Base-by-base conservation (phyloP, 2,888 invertebrate species). In the Heliconius hortense region DNA sequence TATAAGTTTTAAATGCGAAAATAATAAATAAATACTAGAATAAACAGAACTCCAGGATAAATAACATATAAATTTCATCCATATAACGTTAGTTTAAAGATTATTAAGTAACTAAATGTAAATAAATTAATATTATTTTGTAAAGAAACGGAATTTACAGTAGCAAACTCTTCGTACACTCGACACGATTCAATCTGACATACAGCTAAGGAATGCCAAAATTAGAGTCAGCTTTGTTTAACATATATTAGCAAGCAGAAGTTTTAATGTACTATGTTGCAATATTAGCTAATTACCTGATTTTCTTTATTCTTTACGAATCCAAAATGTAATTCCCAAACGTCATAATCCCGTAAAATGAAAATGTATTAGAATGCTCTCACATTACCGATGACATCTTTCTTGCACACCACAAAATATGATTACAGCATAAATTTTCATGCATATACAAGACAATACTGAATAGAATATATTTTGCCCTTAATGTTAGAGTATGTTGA, bases 381-480 rank as follows among this genome's bases (percentile, higher is more conserved):
- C 94, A 94, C 94, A 94, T 93, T 93, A 93, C 93, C 91, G 88
- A 92, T 93, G 93, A 93, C 93, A 92, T 92, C 89, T 91, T 90
- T 90, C 87, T 86, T 84, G 81, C 82, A 87, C 86, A 86, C 84
- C 84, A 88, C 86, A 85, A 87, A 81, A 82, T 84, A 82, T 78
- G 82, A 85, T 85, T 79, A 81, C 78, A 84, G 80, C 80, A 79
- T 78, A 82, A 84, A 84, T 82, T 78, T 83, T 84, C 81, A 83
- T 85, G 84, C 80, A 82, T 82, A 81, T 80, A 82, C 79, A 80
- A 83, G 83, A 84, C 81, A 84, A 84, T 81, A 82, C 78, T 77
- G 78, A 84, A 83, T 84, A 82, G 78, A 81, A 81, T 82, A 78
- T 82, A 83, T 83, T 86, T 86, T 85, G 83, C 79, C 82, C 80